phyloP scores from a whole-genome alignment of 2,797 vertebrate species.

The Enoplosus armatus region DNA sequence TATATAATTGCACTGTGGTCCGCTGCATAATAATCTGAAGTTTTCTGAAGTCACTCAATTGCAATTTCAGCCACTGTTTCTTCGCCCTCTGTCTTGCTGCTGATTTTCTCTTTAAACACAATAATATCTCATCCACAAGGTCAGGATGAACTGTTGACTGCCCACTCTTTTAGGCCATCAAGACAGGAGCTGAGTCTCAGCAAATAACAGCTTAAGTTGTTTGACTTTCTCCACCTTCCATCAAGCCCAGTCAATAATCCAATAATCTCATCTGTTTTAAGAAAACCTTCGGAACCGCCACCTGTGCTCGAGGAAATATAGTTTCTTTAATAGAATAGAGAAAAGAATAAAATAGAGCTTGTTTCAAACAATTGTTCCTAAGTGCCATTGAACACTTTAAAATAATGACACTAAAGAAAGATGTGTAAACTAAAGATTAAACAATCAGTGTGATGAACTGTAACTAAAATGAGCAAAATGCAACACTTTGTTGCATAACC shows the following conservation, averaged over 20 bases:
- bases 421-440: background rate
- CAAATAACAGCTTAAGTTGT: background rate
- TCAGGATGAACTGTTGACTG: background rate
- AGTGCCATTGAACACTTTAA: background rate
- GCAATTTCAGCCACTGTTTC: background rate
- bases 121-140: background rate
- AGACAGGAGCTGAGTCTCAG: background rate
- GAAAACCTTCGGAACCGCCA: background rate
- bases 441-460: background rate
- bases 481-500: background rate
- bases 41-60: background rate
- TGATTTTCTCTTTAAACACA: background rate
- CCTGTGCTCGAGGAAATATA: background rate
- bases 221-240: no score
- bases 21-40: background rate
- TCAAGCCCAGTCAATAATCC: slow-evolving; percentile 22
- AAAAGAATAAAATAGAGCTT: background rate
- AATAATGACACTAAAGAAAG: no score
- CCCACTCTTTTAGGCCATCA: background rate
- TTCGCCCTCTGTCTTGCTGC: background rate
- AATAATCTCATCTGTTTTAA: background rate
- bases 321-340: background rate
- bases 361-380: background rate
- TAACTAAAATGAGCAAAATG: background rate
- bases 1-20: background rate